Evolutionary conservation across 2,888 invertebrate genomes (phyloP).

Genomic region (Platycnemis pennipes): DNA sequence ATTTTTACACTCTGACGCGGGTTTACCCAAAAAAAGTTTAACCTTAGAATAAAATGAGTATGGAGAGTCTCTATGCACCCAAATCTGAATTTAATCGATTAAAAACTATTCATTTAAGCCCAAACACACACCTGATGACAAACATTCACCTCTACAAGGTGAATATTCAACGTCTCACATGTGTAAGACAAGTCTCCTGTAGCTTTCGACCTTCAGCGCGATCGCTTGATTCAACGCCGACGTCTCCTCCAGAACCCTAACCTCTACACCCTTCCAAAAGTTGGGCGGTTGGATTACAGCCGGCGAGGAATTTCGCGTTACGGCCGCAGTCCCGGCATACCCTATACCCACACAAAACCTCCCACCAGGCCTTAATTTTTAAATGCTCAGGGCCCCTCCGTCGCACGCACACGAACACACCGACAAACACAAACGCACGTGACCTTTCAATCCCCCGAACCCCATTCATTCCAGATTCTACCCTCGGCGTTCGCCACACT

Average conservation of each 20-base stretch:
- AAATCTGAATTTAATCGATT: too few relatives aligned
- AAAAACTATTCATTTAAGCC: too few relatives aligned
- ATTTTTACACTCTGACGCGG: too few relatives aligned
- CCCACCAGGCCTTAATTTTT: neutral
- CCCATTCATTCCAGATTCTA: neutral
- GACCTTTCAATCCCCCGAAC: neutral
- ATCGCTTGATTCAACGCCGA: neutral
- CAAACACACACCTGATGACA: too few relatives aligned
- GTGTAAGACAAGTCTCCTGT: too few relatives aligned
- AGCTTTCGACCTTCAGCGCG: too few relatives aligned
- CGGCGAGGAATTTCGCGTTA: neutral
- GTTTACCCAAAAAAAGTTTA: too few relatives aligned
- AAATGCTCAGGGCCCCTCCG: neutral
- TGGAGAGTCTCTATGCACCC: too few relatives aligned
- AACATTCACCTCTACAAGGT: too few relatives aligned
- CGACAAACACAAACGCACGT: neutral
- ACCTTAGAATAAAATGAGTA: too few relatives aligned
- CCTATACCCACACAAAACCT: neutral
- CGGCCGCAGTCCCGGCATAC: neutral
- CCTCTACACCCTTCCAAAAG: neutral
- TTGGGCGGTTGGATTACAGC: neutral
- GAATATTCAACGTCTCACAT: too few relatives aligned
- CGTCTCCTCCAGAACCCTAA: neutral
- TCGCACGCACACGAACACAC: neutral
- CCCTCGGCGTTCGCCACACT: neutral